Evolutionary conservation across 2,113 vertebrate genomes (phyloP).

Genomic region (Tragelaphus strepsiceros): DNA sequence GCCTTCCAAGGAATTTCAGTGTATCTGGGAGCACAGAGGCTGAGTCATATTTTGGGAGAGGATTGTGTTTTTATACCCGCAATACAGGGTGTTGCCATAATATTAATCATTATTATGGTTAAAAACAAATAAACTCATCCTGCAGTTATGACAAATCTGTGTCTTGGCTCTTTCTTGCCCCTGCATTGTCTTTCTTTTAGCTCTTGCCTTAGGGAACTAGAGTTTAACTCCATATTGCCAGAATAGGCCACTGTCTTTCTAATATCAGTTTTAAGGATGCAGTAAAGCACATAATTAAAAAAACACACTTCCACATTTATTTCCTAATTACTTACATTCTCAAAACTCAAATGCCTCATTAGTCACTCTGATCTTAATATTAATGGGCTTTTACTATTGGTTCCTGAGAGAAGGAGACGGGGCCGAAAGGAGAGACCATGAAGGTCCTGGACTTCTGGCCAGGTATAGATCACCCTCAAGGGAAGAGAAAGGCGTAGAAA

Average conservation of each 20-base stretch:
- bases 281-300: not conserved
- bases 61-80: constrained; percentile 76
- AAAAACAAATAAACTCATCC: constrained; percentile 75
- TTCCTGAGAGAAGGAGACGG: constrained; percentile 3
- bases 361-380: constrained; percentile 9
- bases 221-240: constrained; percentile 60
- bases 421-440: not conserved
- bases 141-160: constrained; percentile 72
- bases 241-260: not conserved
- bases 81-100: constrained; percentile 75
- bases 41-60: constrained; percentile 80
- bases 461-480: not conserved
- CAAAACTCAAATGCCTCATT: constrained; percentile 5
- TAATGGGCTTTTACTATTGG: not conserved
- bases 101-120: constrained; percentile 76
- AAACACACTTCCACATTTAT: not conserved
- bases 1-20: constrained; percentile 77
- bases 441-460: not conserved
- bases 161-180: constrained; percentile 64
- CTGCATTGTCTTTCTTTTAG: constrained; percentile 62
- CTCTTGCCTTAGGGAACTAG: constrained; percentile 46
- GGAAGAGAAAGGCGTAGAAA: not conserved
- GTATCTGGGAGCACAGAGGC: constrained; percentile 71
- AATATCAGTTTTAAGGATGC: not conserved
- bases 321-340: not conserved